These are phyloP conservation scores for Chymomyza costata DNA, from an alignment of 1,140 invertebrate genomes.

Conservation along the genomic window DNA sequence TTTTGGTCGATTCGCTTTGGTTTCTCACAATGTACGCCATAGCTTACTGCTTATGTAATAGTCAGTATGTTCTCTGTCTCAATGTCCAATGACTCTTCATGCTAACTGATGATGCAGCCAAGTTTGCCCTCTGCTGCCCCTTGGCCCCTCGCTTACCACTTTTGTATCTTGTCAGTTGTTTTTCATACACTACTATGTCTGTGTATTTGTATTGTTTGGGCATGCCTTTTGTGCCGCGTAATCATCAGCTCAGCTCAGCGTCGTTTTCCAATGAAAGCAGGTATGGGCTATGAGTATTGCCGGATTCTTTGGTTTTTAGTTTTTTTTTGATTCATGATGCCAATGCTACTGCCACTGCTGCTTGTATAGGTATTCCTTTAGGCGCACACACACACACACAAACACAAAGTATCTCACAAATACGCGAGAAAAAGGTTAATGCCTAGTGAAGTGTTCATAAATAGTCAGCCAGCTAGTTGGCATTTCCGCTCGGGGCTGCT, in stretches of 20 bases:
- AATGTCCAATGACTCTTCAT: too few relatives aligned
- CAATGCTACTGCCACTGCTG: slow-evolving; percentile 39
- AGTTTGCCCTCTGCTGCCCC: slow-evolving; percentile 51
- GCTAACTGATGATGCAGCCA: slow-evolving; percentile 46
- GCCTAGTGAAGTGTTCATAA: slow-evolving; percentile 57
- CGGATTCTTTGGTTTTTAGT: slow-evolving; percentile 45
- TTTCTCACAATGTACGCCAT: slow-evolving; percentile 26
- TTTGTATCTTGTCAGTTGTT: slow-evolving; percentile 20
- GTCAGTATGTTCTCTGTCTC: slow-evolving; percentile 11
- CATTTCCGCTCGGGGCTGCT: too few relatives aligned
- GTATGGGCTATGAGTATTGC: slow-evolving; percentile 51
- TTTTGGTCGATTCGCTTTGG: slow-evolving; percentile 48
- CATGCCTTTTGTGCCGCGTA: slow-evolving; percentile 69
- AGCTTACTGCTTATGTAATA: slow-evolving; percentile 58
- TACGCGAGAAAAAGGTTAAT: slow-evolving; percentile 64
- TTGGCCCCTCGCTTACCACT: slow-evolving; percentile 8
- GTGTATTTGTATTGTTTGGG: slow-evolving; percentile 52
- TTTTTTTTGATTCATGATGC: slow-evolving; percentile 62
- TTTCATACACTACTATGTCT: slow-evolving; percentile 2
- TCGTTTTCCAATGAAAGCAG: slow-evolving; percentile 66
- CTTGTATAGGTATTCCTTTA: slow-evolving; percentile 20
- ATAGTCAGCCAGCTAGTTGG: too few relatives aligned
- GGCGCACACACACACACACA: slow-evolving; percentile 18
- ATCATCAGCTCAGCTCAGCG: too few relatives aligned
- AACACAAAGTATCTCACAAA: slow-evolving; percentile 52